Conservation (phyloP, 2,113 vertebrate species). For the Tragelaphus strepsiceros region DNA sequence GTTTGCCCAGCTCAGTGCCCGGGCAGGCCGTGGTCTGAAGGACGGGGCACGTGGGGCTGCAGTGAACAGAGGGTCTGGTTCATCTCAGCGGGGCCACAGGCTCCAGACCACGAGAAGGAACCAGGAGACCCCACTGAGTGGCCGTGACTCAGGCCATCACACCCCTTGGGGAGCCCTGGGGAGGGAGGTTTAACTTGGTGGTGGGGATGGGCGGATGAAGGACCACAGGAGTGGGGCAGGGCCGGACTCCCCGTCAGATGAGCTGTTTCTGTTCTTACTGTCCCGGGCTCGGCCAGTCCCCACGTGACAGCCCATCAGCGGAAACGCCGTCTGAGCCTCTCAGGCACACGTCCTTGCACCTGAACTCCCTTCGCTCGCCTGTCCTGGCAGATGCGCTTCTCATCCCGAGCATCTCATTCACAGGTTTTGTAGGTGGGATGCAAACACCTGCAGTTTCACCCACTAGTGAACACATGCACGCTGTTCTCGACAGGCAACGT, state of each 20-base stretch:
- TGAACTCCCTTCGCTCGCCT: rapidly evolving
- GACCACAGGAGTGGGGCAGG: rapidly evolving
- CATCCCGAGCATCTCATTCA: rapidly evolving
- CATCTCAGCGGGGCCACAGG: not conserved
- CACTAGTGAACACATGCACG: rapidly evolving
- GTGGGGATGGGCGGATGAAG: rapidly evolving
- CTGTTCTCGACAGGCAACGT: rapidly evolving
- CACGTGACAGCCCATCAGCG: rapidly evolving
- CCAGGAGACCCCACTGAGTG: rapidly evolving
- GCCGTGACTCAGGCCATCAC: rapidly evolving
- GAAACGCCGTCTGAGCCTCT: rapidly evolving
- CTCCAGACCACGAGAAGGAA: not conserved
- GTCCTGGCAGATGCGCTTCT: rapidly evolving
- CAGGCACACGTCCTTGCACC: rapidly evolving
- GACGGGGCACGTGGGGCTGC: not conserved
- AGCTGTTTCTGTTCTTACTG: rapidly evolving
- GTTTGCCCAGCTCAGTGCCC: rapidly evolving
- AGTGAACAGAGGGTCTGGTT: too few species aligned
- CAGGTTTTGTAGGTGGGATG: rapidly evolving
- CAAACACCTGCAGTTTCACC: too few species aligned
- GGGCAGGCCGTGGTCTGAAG: rapidly evolving
- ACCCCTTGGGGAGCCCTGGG: not conserved
- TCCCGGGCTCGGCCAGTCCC: rapidly evolving
- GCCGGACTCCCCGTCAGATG: rapidly evolving
- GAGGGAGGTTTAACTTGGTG: not conserved